These are phyloP conservation scores for Murina feae DNA, from an alignment of 2,113 vertebrate species.

Conservation along the genomic window DNA sequence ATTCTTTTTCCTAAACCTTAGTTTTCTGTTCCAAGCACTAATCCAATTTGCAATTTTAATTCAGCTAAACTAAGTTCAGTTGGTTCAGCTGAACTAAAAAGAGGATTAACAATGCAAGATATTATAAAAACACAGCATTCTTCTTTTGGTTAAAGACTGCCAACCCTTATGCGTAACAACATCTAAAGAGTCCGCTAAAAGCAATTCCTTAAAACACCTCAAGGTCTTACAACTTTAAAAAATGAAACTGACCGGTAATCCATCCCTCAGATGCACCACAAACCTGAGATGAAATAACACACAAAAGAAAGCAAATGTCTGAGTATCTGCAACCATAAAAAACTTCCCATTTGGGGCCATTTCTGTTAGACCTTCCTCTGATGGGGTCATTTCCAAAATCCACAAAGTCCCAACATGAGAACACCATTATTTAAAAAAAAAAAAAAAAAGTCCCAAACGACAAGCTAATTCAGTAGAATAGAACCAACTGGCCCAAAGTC, in stretches of 20 bases:
- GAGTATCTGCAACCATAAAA: not conserved
- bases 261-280: not conserved
- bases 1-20: not conserved
- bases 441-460: no score
- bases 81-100: slow-evolving; percentile 8
- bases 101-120: not conserved
- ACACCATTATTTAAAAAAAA: no score
- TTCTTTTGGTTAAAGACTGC: not conserved
- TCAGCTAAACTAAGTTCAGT: not conserved
- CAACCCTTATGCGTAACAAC: slow-evolving; percentile 10
- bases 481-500: not conserved
- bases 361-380: not conserved
- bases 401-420: not conserved
- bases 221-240: not conserved
- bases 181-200: slow-evolving; percentile 35
- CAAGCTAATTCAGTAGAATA: not conserved
- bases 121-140: slow-evolving; percentile 48
- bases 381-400: slow-evolving; percentile 37
- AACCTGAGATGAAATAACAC: not conserved
- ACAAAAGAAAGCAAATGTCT: not conserved
- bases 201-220: not conserved
- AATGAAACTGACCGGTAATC: slow-evolving; percentile 18
- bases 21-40: not conserved
- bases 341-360: not conserved
- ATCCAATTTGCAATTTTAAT: slow-evolving; percentile 18